Evolutionary conservation across 2,888 invertebrate species (phyloP).

Genomic region (Lobophora halterata): DNA sequence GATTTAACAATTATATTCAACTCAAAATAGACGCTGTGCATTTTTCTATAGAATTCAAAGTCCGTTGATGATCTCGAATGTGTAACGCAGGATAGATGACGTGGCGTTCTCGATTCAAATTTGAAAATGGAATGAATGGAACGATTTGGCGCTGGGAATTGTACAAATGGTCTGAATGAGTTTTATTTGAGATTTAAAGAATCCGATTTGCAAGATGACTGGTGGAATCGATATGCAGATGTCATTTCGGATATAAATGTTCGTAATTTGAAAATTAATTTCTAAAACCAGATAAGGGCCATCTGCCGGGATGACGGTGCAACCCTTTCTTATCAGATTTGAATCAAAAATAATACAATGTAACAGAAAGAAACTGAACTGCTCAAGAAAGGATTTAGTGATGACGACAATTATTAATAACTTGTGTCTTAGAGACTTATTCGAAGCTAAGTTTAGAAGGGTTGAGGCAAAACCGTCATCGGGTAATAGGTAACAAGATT

Average conservation of each 20-base stretch:
- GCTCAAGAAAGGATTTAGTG: too few species aligned
- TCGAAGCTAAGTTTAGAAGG: too few species aligned
- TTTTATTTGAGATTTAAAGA: slow-evolving; percentile 18
- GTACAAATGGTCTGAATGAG: slow-evolving; percentile 31
- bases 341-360: slow-evolving; percentile 7
- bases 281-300: slow-evolving; percentile 26
- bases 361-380: not conserved
- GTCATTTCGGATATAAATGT: slow-evolving; percentile 20
- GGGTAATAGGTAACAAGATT: too few species aligned
- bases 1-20: slow-evolving; percentile 13
- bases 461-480: too few species aligned
- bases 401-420: too few species aligned
- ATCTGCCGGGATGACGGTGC: slow-evolving; percentile 28
- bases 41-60: slow-evolving; percentile 13
- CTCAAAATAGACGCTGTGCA: slow-evolving; percentile 6
- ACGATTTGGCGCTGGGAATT: slow-evolving; percentile 44
- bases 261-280: slow-evolving; percentile 29
- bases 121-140: slow-evolving; percentile 56
- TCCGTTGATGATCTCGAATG: slow-evolving; percentile 11
- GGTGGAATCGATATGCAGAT: slow-evolving; percentile 29
- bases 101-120: slow-evolving; percentile 46
- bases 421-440: too few species aligned
- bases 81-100: slow-evolving; percentile 30
- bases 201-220: slow-evolving; percentile 31
- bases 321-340: slow-evolving; percentile 21